Conservation (phyloP, 2,797 vertebrate genomes). For the Poeciliopsis turneri region DNA sequence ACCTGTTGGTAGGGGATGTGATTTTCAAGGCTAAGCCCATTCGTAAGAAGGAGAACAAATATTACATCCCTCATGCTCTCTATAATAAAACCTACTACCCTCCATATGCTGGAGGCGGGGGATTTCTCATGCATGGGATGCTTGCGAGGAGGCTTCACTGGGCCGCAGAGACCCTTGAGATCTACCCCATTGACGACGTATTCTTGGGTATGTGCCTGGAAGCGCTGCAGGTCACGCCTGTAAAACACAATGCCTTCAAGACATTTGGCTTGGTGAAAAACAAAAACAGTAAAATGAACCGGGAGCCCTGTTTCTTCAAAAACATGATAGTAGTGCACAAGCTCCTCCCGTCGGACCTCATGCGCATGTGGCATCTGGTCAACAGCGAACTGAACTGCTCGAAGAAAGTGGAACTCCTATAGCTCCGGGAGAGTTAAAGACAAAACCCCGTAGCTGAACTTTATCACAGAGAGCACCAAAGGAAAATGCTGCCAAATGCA, state of each 20-base stretch:
- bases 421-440: slow-evolving; percentile 53
- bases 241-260: slow-evolving; percentile 91
- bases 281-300: slow-evolving; percentile 92
- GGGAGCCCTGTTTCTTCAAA: slow-evolving; percentile 93
- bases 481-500: background rate
- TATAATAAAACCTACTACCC: slow-evolving; percentile 90
- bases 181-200: slow-evolving; percentile 95
- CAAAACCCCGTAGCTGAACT: slow-evolving; percentile 18
- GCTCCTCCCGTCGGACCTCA: slow-evolving; percentile 88
- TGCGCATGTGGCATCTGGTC: slow-evolving; percentile 92
- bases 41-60: slow-evolving; percentile 92
- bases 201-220: slow-evolving; percentile 97
- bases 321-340: slow-evolving; percentile 97
- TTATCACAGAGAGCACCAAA: slow-evolving; percentile 4
- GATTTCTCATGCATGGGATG: slow-evolving; percentile 89
- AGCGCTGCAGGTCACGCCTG: slow-evolving; percentile 85
- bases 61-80: slow-evolving; percentile 88
- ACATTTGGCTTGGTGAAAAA: slow-evolving; percentile 93
- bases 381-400: slow-evolving; percentile 90
- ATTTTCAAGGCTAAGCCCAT: slow-evolving; percentile 90
- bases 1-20: slow-evolving; percentile 92
- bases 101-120: slow-evolving; percentile 92
- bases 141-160: slow-evolving; percentile 85
- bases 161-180: slow-evolving; percentile 85
- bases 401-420: slow-evolving; percentile 85